Evolutionary conservation across 2,113 vertebrate genomes (phyloP), one percentile per base, ranked within the genome.

Genomic region (Peromyscus polionotus): DNA sequence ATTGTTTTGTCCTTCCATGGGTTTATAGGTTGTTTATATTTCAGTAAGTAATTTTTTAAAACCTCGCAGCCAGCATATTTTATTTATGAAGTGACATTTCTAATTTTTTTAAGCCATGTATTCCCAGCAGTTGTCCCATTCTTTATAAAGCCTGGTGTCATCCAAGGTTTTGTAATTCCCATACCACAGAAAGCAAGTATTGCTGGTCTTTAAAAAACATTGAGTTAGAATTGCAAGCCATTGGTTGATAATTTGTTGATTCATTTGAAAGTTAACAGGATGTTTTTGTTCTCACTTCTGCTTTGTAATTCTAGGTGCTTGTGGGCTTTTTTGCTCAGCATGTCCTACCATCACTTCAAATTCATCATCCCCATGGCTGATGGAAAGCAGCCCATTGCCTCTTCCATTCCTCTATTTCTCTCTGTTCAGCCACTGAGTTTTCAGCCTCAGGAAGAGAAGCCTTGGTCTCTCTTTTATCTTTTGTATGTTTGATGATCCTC

Each of bases 71-170:
- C 45, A 91, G n/a, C 76, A 96, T 90, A 97, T 97, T 96, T 97
- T 95, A 92, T 96, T 96, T 95, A 96, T 88, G 86, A 86, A 95
- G 33, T 75, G 67, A 81, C 91, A 26, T 59, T 98, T 96, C 90
- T 77, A 83, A 76, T 96, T 97, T 77, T 96, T 88, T 16, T 91
- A 76, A 85, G 26, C 17, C 7, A 42, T 75, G 24, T 51, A 33
- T 95, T 98, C 26, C 59, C 95, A 83, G 83, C 75, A 88, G 33
- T 85, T 95, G 7, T 65, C n/a, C 26, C 9, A 67, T 98, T 86
- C 85, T 95, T 97, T 42, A 83, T 87, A 93, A 97, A 96, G 59
- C 2, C 19, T 96, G 65, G 63, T 96, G 33, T 90, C 22, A 68
- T 98, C 87, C 93, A 76, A 3, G 3, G 57, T 83, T 96, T 95